These are phyloP conservation scores for Neuroterus valhalla DNA, from an alignment of 1,140 invertebrate species.

Conservation along the genomic window DNA sequence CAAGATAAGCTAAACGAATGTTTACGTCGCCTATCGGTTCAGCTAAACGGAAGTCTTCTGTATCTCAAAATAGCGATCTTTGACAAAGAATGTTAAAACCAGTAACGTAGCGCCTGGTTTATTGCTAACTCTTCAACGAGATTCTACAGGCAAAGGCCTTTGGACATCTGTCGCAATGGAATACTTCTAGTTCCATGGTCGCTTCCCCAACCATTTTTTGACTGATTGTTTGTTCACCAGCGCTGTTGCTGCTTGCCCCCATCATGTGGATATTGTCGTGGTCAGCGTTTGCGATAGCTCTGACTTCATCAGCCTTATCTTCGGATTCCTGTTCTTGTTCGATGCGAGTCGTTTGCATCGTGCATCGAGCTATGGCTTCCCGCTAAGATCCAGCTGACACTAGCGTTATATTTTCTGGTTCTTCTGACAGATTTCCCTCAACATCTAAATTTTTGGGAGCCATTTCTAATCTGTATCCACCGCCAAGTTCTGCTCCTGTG, in stretches of 20 bases:
- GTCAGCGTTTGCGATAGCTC: constrained; percentile 64
- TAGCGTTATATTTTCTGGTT: constrained; percentile 74
- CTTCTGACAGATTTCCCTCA: constrained; percentile 67
- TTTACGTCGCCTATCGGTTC: too few relatives aligned
- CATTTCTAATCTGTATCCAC: too few relatives aligned
- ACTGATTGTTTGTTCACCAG: constrained; percentile 39
- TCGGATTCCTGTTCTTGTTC: constrained; percentile 74
- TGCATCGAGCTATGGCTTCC: constrained; percentile 70
- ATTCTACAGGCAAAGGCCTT: constrained; percentile 76
- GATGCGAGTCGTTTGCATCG: constrained; percentile 70
- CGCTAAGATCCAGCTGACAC: constrained; percentile 69
- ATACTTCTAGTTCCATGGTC: constrained; percentile 74
- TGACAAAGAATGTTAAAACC: too few relatives aligned
- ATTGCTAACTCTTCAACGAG: constrained; percentile 78
- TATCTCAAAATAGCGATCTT: too few relatives aligned
- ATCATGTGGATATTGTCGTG: constrained; percentile 72
- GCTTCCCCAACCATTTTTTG: constrained; percentile 60
- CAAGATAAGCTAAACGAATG: too few relatives aligned
- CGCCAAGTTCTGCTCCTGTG: too few relatives aligned
- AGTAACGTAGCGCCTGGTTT: too few relatives aligned
- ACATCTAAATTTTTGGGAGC: constrained; percentile 69
- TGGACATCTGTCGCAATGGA: constrained; percentile 77
- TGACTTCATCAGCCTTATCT: constrained; percentile 69
- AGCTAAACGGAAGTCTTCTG: too few relatives aligned
- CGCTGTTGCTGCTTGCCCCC: constrained; percentile 60